phyloP scores from a whole-genome alignment of 2,797 vertebrate genomes.

The Muraenolepis orangiensis region DNA sequence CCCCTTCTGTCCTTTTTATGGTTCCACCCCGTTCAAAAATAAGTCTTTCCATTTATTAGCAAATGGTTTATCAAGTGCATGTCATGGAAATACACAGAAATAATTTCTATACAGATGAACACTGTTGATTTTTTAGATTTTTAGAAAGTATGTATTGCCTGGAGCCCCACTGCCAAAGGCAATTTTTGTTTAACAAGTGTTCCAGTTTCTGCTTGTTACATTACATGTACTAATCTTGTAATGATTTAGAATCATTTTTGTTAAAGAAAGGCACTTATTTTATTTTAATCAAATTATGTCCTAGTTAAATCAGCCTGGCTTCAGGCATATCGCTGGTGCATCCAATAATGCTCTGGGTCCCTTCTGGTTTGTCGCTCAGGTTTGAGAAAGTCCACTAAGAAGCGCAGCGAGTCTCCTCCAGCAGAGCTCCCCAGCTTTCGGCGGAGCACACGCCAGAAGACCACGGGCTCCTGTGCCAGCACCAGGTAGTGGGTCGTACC shows the following conservation, averaged over 20 bases:
- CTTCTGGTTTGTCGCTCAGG: slow-evolving; percentile 60
- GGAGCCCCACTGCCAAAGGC: not conserved
- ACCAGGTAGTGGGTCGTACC: slow-evolving; percentile 77
- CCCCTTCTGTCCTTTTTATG: too few species aligned
- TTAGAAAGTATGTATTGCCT: not conserved
- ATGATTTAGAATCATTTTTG: not conserved
- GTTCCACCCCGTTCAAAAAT: not conserved
- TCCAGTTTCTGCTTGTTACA: not conserved
- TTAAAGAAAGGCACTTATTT: too few species aligned
- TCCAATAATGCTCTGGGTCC: not conserved
- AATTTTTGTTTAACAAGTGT: not conserved
- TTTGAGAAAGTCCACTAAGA: slow-evolving; percentile 98
- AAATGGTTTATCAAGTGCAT: not conserved
- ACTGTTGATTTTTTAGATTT: not conserved
- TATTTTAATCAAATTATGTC: too few species aligned
- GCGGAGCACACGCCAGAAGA: slow-evolving; percentile 99
- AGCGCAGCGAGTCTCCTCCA: slow-evolving; percentile 99
- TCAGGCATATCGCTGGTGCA: not conserved
- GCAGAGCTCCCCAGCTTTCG: slow-evolving; percentile 99
- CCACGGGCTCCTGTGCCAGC: slow-evolving; percentile 99
- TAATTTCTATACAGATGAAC: not conserved
- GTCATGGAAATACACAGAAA: not conserved
- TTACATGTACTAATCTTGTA: not conserved
- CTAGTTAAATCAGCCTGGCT: not conserved
- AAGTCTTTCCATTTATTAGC: not conserved